Evolutionary conservation across 2,797 vertebrate genomes (phyloP).

Genomic region (Corythornis leucogaster): DNA sequence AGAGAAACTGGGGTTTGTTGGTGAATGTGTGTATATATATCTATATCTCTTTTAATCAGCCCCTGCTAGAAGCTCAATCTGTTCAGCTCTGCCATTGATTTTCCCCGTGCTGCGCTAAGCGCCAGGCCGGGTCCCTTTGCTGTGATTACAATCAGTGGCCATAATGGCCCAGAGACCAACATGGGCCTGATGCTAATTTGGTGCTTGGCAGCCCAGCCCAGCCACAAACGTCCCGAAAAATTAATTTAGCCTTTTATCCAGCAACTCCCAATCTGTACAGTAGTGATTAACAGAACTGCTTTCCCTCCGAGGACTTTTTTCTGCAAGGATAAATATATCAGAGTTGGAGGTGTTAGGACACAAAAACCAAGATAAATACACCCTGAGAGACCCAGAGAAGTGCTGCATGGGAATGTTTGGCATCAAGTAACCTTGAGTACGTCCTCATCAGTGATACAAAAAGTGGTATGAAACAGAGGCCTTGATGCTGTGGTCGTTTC

Average conservation of each 20-base stretch:
- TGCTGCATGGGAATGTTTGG: constrained; percentile 12
- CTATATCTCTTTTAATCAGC: background rate
- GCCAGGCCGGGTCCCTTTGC: background rate
- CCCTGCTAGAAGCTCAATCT: background rate
- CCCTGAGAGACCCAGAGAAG: constrained; percentile 32
- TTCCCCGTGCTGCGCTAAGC: background rate
- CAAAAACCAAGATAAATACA: constrained; percentile 34
- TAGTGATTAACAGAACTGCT: constrained; percentile 36
- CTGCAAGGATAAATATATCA: constrained; percentile 5
- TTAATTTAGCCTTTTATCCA: constrained; percentile 62
- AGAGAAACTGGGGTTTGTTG: background rate
- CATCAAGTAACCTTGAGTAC: constrained; percentile 17
- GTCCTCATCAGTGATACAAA: constrained; percentile 27
- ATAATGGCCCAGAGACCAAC: constrained; percentile 32
- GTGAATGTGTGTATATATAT: background rate
- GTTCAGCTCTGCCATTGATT: constrained; percentile 26
- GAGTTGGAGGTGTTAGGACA: constrained; percentile 25
- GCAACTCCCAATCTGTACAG: constrained; percentile 29
- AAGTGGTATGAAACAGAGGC: background rate
- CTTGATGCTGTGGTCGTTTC: background rate
- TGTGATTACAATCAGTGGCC: constrained; percentile 40
- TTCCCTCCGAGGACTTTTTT: constrained; percentile 1
- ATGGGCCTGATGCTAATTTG: constrained; percentile 30
- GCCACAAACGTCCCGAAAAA: constrained; percentile 37
- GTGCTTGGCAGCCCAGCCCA: constrained; percentile 38